Evolutionary conservation across 2,113 vertebrate species (phyloP), one percentile per base, ranked within the genome.

Genomic region (Leptosomus discolor): DNA sequence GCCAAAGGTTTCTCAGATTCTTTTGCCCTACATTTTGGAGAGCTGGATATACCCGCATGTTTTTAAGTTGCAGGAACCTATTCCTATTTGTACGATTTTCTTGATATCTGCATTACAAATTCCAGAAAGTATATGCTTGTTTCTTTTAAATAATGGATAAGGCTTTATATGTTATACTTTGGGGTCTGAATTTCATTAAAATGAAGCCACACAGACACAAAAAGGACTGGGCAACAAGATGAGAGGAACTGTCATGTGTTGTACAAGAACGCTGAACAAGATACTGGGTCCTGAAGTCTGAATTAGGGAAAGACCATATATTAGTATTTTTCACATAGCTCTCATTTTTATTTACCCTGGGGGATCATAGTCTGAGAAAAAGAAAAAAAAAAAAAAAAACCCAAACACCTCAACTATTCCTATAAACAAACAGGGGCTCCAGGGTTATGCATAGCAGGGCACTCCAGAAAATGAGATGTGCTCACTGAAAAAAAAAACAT

Each of bases 81-180:
- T 89, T 64, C 69, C 43, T 92, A 53, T 92, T 94, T 92, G 56
- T 64, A 85, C 17, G 27, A 43, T 70, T 86, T 92, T 85, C 57
- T 74, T 88, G 45, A 73, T 76, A 78, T 39, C 39, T 69, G 46
- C 74, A 91, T 95, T 94, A 87, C 58, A 79, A 83, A 90, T 96
- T 94, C 41, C 73, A 93, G 64, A 88, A 96, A 83, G 46, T 50
- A 73, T 29, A 51, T 16, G 20, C 11, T 87, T 95, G 71, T 68
- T 91, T 90, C 93, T 88, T 92, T 92, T 95, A 96, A 97, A 97
- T 97, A 97, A 97, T 97, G 77, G 56, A 97, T 96, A 86, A 96
- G 75, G 46, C 7, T 87, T 94, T 92, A 81, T 76, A 34, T 73
- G 69, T 89, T 92, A 76, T 81, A 90, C 77, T 95, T 94, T 61